These are phyloP conservation scores for Rhinoderma darwinii DNA, from an alignment of 2,113 vertebrate genomes.

Conservation along the genomic window DNA sequence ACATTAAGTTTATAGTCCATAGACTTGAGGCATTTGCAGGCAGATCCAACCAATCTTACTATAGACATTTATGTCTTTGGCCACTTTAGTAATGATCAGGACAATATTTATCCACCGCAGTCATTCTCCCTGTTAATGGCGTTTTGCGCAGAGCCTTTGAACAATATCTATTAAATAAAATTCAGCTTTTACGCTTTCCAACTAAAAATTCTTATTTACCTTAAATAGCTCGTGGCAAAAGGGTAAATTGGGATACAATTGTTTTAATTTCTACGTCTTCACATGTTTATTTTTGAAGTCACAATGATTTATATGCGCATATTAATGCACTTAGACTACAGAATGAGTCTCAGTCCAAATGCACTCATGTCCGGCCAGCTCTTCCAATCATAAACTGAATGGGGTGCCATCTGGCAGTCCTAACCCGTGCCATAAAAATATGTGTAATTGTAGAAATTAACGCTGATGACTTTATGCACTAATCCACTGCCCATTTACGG, in stretches of 20 bases:
- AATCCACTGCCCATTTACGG: background rate
- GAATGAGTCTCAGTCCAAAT: background rate
- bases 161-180: background rate
- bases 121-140: too few relatives aligned
- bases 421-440: background rate
- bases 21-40: too few relatives aligned
- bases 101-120: too few relatives aligned
- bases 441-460: slow-evolving; percentile 11
- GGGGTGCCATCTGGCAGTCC: slow-evolving; percentile 12
- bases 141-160: too few relatives aligned
- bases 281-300: slow-evolving; percentile 16
- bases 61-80: too few relatives aligned
- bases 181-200: background rate
- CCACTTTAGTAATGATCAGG: too few relatives aligned
- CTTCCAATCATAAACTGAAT: slow-evolving; percentile 1
- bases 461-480: slow-evolving; percentile 8
- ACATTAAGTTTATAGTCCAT: too few relatives aligned
- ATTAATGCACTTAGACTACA: background rate
- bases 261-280: background rate
- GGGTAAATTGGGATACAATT: slow-evolving; percentile 13
- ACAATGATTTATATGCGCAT: background rate
- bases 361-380: background rate
- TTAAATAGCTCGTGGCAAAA: background rate
- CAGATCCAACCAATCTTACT: too few relatives aligned
- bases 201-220: background rate